phyloP scores from a whole-genome alignment of 2,888 invertebrate genomes.

The Myopa testacea region DNA sequence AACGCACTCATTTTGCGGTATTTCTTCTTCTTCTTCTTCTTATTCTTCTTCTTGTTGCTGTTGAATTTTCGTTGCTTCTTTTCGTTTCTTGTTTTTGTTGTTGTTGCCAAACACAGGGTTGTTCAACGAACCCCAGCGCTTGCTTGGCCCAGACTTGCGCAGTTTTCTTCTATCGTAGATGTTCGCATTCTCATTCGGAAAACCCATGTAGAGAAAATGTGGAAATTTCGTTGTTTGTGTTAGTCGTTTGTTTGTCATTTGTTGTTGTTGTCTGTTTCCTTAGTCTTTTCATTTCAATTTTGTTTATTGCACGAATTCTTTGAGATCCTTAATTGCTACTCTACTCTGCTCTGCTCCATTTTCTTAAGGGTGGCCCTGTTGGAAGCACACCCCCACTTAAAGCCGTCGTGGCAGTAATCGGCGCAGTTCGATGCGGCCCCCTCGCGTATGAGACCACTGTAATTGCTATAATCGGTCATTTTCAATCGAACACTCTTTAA shows the following conservation, averaged over 20 bases:
- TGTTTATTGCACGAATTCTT: constrained; percentile 14
- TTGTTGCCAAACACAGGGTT: constrained; percentile 51
- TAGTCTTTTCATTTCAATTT: constrained; percentile 28
- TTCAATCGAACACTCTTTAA: constrained; percentile 57
- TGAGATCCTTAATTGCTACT: neutral
- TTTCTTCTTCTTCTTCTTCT: neutral
- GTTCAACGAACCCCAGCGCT: constrained; percentile 44
- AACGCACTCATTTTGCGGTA: neutral
- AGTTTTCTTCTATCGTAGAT: constrained; percentile 47
- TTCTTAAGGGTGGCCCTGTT: constrained; percentile 13
- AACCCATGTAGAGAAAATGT: constrained; percentile 27
- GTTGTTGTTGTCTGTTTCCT: constrained; percentile 54
- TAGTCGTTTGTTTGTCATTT: neutral
- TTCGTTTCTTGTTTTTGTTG: too few species aligned
- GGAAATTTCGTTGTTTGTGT: neutral
- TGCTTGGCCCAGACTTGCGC: constrained; percentile 66
- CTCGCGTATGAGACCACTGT: constrained; percentile 51
- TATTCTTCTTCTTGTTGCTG: constrained; percentile 9
- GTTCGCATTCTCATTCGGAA: constrained; percentile 5
- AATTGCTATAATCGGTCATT: constrained; percentile 61
- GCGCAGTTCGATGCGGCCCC: constrained; percentile 28
- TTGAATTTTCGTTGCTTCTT: neutral
- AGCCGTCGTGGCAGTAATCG: neutral
- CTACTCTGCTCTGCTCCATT: neutral
- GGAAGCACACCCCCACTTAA: too few species aligned